Conservation (phyloP, 2,797 vertebrate genomes). For the Amblyraja radiata region DNA sequence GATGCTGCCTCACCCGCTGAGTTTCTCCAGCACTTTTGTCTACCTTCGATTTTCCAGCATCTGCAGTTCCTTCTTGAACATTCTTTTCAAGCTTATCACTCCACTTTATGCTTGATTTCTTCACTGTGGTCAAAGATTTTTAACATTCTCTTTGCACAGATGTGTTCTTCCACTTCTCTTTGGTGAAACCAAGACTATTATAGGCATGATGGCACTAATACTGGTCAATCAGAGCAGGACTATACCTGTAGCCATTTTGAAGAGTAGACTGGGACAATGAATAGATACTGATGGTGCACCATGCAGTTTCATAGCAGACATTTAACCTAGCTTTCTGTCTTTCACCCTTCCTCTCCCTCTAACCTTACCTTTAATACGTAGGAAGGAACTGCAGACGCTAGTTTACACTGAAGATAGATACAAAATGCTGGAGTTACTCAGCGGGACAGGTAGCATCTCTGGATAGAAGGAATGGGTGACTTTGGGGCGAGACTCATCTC, state of each 20-base stretch:
- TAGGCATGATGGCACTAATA: background rate
- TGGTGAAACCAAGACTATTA: background rate
- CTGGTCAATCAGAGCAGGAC: background rate
- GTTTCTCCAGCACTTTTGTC: too few species aligned
- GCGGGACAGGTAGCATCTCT: too few species aligned
- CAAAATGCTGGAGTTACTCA: too few species aligned
- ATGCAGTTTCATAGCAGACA: background rate
- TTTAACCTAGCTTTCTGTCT: background rate
- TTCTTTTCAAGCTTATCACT: background rate
- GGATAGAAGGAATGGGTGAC: too few species aligned
- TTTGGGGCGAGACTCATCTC: too few species aligned
- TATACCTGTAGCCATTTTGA: too few species aligned
- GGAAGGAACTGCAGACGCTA: too few species aligned
- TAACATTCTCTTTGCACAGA: background rate
- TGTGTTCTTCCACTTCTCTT: background rate
- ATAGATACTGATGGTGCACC: background rate
- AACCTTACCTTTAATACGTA: too few species aligned
- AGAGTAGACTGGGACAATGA: background rate
- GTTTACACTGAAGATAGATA: too few species aligned
- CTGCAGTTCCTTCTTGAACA: background rate
- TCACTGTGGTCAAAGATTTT: background rate
- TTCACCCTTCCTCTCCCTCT: background rate
- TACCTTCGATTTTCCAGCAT: too few species aligned
- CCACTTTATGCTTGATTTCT: background rate
- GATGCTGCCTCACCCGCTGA: too few species aligned